Evolutionary conservation across 1,140 invertebrate genomes (phyloP), one percentile per base, ranked within the genome.

Genomic region (Heliconius melpomene): DNA sequence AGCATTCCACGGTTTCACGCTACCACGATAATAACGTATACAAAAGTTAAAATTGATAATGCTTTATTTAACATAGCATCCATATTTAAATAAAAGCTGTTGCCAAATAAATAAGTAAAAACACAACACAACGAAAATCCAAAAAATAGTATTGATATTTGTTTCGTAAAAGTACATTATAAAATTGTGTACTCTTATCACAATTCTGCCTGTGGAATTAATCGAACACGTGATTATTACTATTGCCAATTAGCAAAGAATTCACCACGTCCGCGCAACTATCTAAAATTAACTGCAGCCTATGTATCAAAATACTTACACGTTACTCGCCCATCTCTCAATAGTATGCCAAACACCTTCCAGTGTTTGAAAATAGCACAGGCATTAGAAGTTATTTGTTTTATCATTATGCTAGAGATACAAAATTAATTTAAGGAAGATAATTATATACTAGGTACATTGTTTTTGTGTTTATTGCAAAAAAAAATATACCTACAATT

Each of bases 231-330:
- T 90, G 87, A 92, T 93, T 90, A 93, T 93, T 88, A 87, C 85
- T 85, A 88, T 86, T 93, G 92, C 93, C 92, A 94, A 94, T 94
- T 94, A 94, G 92, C 88, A 84, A 91, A 89, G 91, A 93, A 93
- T 93, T 89, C 93, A 87, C 90, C 91, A 90, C 91, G 92, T 90
- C 92, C 92, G 92, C 91, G 91, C 91, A 93, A 89, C 92, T 88
- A 93, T 94, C 93, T 93, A 94, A 94, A 94, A 92, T 94, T 94
- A 94, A 93, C 92, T 92, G 91, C 90, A 93, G 90, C 90, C 92
- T 89, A 94, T 93, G 93, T 94, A 94, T 94, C 93, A 94, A 94
- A 94, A 94, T 94, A 93, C 91, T 89, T 89, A 92, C 91, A 89
- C 90, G 92, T 91, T 92, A 92, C 90, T 90, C 91, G 91, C 87